These are phyloP conservation scores for Podarcis siculus DNA, from an alignment of 2,797 vertebrate species.

Conservation along the genomic window DNA sequence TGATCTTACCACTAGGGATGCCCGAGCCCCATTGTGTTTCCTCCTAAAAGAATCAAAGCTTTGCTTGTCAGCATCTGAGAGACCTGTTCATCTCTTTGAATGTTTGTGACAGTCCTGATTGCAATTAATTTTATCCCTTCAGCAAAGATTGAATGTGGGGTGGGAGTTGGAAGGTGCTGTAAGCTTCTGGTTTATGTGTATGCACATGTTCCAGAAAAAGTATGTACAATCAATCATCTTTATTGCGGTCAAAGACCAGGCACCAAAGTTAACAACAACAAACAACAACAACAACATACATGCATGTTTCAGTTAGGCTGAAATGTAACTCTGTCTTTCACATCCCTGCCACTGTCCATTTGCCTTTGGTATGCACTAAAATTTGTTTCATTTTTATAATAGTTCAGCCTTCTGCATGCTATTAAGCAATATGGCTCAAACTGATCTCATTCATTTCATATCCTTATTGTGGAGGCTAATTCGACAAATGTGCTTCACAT, in stretches of 20 bases:
- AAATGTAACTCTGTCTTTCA: neutral
- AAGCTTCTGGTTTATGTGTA: neutral
- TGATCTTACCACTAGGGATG: neutral
- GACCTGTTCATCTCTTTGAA: neutral
- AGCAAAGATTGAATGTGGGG: neutral
- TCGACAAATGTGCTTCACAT: conserved; percentile 3
- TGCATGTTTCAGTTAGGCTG: neutral
- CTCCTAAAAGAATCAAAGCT: neutral
- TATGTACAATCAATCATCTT: neutral
- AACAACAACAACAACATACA: too few species aligned
- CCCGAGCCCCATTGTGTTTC: neutral
- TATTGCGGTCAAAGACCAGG: too few species aligned
- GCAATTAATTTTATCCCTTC: neutral
- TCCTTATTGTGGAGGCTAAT: neutral
- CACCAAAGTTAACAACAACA: too few species aligned
- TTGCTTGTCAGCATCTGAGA: neutral
- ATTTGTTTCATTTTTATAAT: conserved; percentile 5
- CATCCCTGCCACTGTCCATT: neutral
- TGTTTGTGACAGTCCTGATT: neutral
- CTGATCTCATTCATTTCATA: neutral
- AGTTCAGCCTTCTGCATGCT: neutral
- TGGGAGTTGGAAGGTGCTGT: too few species aligned
- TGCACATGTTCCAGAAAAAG: neutral
- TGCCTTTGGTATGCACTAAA: neutral
- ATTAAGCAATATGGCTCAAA: neutral